Conservation (phyloP, 2,888 invertebrate species). For the Plagodis pulveraria region DNA sequence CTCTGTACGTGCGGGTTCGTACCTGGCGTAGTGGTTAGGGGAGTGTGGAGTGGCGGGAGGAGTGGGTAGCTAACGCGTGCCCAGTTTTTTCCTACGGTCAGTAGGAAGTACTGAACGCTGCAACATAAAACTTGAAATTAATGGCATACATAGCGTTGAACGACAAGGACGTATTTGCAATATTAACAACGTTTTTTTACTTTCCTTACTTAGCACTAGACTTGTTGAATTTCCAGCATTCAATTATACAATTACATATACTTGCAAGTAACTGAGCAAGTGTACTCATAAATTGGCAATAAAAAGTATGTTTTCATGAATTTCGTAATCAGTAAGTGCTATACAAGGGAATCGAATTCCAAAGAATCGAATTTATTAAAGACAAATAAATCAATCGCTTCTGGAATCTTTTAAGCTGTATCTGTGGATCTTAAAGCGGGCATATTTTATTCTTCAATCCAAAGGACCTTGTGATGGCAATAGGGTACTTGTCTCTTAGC, state of each 20-base stretch:
- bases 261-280: not conserved
- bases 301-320: not conserved
- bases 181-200: slow-evolving; percentile 29
- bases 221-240: not conserved
- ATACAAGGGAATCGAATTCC: no score
- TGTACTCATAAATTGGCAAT: not conserved
- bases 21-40: slow-evolving; percentile 74
- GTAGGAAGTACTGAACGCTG: slow-evolving; percentile 65
- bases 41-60: slow-evolving; percentile 47
- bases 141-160: slow-evolving; percentile 40
- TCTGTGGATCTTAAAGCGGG: slow-evolving; percentile 52
- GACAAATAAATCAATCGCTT: slow-evolving; percentile 62
- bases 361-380: slow-evolving; percentile 46
- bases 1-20: slow-evolving; percentile 78
- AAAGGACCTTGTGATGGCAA: slow-evolving; percentile 42
- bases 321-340: not conserved
- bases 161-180: slow-evolving; percentile 34
- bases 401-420: slow-evolving; percentile 57
- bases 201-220: slow-evolving; percentile 6
- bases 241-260: no score
- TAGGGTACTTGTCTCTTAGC: slow-evolving; percentile 51
- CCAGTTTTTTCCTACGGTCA: slow-evolving; percentile 73
- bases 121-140: slow-evolving; percentile 49
- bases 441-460: slow-evolving; percentile 55
- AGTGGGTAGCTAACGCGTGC: slow-evolving; percentile 72